Percentiles rank a stretch among this genome's conserved stretches.
Conservation (phyloP, 2,797 vertebrate genomes). For the Pampus argenteus region DNA sequence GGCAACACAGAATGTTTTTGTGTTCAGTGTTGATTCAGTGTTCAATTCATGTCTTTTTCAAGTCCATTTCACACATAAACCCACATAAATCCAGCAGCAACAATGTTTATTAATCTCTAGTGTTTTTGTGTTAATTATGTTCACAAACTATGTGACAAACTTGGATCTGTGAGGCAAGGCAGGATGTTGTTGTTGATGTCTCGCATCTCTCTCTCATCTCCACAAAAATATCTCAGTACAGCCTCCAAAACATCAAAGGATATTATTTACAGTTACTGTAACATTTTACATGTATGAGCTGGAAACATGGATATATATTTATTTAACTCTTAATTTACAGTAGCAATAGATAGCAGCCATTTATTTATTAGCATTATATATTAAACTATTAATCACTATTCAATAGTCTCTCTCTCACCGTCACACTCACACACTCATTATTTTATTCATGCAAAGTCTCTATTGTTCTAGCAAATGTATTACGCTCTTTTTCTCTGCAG, state of each 20-base stretch:
- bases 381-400: constrained; percentile 2
- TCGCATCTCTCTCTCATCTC: constrained; percentile 35
- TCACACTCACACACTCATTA: background rate
- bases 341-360: background rate
- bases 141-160: background rate
- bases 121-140: constrained; percentile 8
- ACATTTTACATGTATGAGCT: constrained; percentile 20
- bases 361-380: background rate
- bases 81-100: constrained; percentile 4
- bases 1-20: constrained; percentile 17
- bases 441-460: constrained; percentile 6
- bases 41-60: constrained; percentile 6
- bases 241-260: constrained; percentile 47
- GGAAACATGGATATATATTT: background rate
- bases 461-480: constrained; percentile 17
- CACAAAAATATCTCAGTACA: constrained; percentile 22
- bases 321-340: background rate
- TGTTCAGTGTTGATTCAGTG: constrained; percentile 14
- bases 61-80: constrained; percentile 9
- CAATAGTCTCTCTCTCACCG: background rate
- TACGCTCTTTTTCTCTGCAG: constrained; percentile 22
- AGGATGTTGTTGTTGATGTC: constrained; percentile 14
- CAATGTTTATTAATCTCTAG: background rate
- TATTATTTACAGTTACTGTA: constrained; percentile 45
- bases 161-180: background rate